These are phyloP conservation scores for Penaeus vannamei DNA, from an alignment of 1,140 invertebrate species.

Conservation along the genomic window DNA sequence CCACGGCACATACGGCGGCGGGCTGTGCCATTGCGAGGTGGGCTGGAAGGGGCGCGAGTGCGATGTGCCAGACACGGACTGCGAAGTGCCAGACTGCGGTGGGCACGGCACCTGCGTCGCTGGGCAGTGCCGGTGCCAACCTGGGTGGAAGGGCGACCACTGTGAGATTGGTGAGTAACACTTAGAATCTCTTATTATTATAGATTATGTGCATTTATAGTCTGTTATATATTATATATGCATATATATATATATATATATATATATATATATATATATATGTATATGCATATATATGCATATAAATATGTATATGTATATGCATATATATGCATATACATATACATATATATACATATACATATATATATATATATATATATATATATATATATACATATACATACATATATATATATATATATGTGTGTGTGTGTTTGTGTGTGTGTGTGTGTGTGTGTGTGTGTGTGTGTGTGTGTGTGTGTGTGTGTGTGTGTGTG, in stretches of 20 bases:
- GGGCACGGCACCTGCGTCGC: constrained; percentile 90
- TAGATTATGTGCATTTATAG: not conserved
- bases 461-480: not conserved
- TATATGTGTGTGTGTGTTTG: too few species aligned
- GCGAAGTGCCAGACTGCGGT: constrained; percentile 92
- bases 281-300: too few species aligned
- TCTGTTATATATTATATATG: too few species aligned
- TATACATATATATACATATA: too few species aligned
- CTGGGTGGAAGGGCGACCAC: constrained; percentile 89
- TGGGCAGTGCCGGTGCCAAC: constrained; percentile 89
- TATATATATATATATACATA: too few species aligned
- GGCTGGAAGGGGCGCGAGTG: constrained; percentile 98
- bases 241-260: too few species aligned
- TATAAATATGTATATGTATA: too few species aligned
- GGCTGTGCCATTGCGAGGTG: constrained; percentile 95
- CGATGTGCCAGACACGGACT: constrained; percentile 91
- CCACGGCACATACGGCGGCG: constrained; percentile 95
- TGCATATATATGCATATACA: too few species aligned
- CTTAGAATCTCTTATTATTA: not conserved
- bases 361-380: too few species aligned
- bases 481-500: not conserved
- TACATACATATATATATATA: too few species aligned
- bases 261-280: too few species aligned
- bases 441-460: not conserved
- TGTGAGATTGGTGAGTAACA: constrained; percentile 84